phyloP scores from a whole-genome alignment of 2,797 vertebrate species.

The Tapirus indicus region DNA sequence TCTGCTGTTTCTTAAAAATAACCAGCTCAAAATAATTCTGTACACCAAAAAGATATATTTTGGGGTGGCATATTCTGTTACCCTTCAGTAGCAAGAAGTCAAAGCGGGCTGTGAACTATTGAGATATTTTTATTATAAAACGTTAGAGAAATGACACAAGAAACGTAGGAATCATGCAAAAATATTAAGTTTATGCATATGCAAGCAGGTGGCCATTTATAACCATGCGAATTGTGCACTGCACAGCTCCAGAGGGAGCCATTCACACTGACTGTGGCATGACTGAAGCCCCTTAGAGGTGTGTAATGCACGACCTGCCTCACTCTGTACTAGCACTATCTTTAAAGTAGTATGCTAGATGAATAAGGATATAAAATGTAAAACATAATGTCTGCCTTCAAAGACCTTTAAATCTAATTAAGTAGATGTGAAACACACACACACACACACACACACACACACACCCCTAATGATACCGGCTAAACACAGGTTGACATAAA shows the following conservation, averaged over 20 bases:
- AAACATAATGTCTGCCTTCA: neutral
- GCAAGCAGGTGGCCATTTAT: neutral
- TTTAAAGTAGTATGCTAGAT: neutral
- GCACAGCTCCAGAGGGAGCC: neutral
- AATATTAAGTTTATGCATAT: neutral
- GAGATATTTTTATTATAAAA: neutral
- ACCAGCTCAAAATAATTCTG: neutral
- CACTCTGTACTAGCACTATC: neutral
- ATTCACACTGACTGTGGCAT: fast-evolving
- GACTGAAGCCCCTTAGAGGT: neutral
- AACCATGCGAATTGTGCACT: fast-evolving
- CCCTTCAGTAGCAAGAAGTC: neutral
- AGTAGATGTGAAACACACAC: neutral
- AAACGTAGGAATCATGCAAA: neutral
- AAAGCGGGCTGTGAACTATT: neutral
- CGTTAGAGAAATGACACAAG: neutral
- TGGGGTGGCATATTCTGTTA: neutral
- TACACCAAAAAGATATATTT: neutral
- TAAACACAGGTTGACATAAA: too few relatives aligned
- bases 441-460: neutral
- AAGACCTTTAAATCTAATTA: neutral
- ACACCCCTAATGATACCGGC: too few relatives aligned
- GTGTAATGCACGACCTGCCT: neutral
- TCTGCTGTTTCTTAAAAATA: neutral
- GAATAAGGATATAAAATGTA: neutral